Percentiles rank a stretch among this genome's conserved stretches.
Conservation (phyloP, 2,113 vertebrate genomes). For the Macquaria ambigua region DNA sequence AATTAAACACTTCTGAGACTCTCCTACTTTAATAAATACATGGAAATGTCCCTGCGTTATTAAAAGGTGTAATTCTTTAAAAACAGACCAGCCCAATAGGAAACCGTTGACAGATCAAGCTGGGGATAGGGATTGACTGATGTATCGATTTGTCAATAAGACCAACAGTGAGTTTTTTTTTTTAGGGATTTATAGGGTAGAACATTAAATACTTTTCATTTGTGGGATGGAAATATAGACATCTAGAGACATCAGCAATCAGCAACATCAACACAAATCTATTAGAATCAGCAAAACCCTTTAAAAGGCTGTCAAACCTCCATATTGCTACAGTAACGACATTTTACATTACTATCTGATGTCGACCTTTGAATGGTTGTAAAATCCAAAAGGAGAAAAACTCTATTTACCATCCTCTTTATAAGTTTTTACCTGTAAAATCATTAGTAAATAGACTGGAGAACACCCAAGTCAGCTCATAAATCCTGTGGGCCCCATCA, state of each 20-base stretch:
- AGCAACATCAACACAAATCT: not conserved
- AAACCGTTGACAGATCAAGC: not conserved
- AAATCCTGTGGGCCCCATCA: constrained; percentile 48
- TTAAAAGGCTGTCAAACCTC: not conserved
- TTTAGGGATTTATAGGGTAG: not conserved
- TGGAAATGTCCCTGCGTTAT: not conserved
- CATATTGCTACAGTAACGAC: not conserved
- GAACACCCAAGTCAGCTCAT: constrained; percentile 48
- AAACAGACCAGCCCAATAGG: not conserved
- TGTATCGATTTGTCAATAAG: not conserved
- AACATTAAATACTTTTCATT: constrained; percentile 1
- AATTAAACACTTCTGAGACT: not conserved
- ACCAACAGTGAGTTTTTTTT: not conserved
- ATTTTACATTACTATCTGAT: not conserved
- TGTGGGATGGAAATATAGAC: constrained; percentile 3
- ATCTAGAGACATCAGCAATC: not conserved
- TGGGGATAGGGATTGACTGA: not conserved
- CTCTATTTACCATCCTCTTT: constrained; percentile 11
- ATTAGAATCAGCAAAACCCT: not conserved
- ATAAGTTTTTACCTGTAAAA: constrained; percentile 36
- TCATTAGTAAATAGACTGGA: constrained; percentile 36
- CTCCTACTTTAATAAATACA: constrained; percentile 8
- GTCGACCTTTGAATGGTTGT: constrained; percentile 3
- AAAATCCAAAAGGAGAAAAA: not conserved
- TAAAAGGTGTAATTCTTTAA: not conserved